Base-by-base conservation (phyloP, 1,140 invertebrate genomes). In the Pseudomyrmex pallidus region DNA sequence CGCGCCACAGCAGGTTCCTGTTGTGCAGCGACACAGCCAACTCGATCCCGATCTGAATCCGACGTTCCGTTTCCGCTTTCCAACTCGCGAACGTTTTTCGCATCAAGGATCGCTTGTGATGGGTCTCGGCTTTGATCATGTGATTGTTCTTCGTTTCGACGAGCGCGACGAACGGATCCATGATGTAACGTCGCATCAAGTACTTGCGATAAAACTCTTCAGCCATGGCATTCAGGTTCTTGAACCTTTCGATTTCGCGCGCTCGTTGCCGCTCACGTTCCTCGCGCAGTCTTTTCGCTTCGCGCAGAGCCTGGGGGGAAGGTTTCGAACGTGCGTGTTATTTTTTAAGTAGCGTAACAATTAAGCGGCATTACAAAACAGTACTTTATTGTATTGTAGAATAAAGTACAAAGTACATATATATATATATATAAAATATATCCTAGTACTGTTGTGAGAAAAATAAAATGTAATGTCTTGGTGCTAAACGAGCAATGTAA, bases 151-250 rank as follows among this genome's bases (percentile, higher is more conserved):
- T 91, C 1, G 88, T 44, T 74, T 92, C 76, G 3, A 94, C 9
- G 5, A 94, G 82, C 5, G 13, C 66, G 12, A 74, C 78, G 1
- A 94, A 84, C 2, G 92, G 92, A 20, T 84, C 59, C 20, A 94
- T 57, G 9, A 92, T 64, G 64, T 87, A 94, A n/a, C 70, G 86
- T 74, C 89, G 90, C 44, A 94, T 52, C 2, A 94, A 87, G 74
- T 91, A 91, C 8, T 77, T 89, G 15, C 87, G 76, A 82, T 93
- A 92, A 84, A 93, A 94, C 10, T 87, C 67, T 44, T 92, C 90
- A 0, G 90, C 90, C 54, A 85, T 74, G 56, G 90, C 74, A 44
- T 91, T 90, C 12, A 90, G 13, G 12, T 76, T 54, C 68, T 83
- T 89, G 12, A 78, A 80, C 59, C 66, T 91, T 76, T 94, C 91